These are phyloP conservation scores for Scaptomyza flava DNA, from an alignment of 2,888 invertebrate species.

Conservation along the genomic window DNA sequence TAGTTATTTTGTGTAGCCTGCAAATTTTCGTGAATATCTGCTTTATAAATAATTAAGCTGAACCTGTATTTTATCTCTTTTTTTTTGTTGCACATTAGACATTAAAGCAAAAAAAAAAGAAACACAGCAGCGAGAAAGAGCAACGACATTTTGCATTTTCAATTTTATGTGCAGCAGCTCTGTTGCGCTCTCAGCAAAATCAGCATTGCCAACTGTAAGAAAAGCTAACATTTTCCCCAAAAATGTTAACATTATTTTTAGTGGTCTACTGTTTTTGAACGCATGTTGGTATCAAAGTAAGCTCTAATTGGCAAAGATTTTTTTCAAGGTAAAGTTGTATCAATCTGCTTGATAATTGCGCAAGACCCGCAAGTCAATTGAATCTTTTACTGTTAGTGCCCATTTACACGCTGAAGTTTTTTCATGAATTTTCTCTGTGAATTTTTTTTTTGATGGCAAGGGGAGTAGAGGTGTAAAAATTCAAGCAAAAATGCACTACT, in stretches of 20 bases:
- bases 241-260: conserved; percentile 36
- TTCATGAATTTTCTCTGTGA: too few species aligned
- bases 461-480: too few species aligned
- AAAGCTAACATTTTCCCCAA: conserved; percentile 26
- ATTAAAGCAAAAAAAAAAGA: not conserved
- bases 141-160: conserved; percentile 6
- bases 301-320: too few species aligned
- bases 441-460: too few species aligned
- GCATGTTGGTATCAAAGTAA: too few species aligned
- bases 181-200: conserved; percentile 22
- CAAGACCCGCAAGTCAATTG: too few species aligned
- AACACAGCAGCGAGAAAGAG: conserved; percentile 7
- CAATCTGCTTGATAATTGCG: too few species aligned
- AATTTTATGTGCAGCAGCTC: conserved; percentile 14
- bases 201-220: conserved; percentile 50
- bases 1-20: not conserved
- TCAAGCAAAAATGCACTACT: too few species aligned
- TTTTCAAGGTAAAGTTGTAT: too few species aligned
- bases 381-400: not conserved
- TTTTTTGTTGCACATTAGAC: not conserved
- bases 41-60: not conserved
- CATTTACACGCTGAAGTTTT: too few species aligned
- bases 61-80: not conserved
- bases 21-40: not conserved
- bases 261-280: not conserved